A percentile compares a stretch with the other conserved stretches of the same genome.
Evolutionary conservation across 2,113 vertebrate species (phyloP).

Genomic region (Chunga burmeisteri): DNA sequence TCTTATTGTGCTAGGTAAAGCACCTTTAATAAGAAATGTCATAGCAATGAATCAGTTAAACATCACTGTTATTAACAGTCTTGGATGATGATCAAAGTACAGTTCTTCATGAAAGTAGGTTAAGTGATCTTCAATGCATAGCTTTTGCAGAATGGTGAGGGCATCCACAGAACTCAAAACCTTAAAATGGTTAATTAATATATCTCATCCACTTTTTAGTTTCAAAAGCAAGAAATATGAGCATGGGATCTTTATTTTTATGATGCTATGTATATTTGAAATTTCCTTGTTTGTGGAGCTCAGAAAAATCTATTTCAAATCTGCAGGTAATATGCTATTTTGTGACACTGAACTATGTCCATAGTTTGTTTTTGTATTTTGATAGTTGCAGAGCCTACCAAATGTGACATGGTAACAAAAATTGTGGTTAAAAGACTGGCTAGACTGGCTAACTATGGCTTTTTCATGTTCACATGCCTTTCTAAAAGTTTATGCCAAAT

Average conservation of each 20-base stretch:
- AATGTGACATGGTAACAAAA: neutral
- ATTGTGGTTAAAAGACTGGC: neutral
- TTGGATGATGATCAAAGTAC: neutral
- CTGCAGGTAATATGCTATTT: neutral
- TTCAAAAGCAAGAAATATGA: conserved; percentile 26
- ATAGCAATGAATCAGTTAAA: neutral
- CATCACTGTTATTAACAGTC: neutral
- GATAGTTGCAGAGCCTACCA: neutral
- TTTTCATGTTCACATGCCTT: neutral
- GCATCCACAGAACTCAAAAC: conserved; percentile 3
- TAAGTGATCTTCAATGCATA: neutral
- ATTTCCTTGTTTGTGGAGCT: neutral
- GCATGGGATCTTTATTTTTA: neutral
- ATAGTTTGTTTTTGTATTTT: neutral
- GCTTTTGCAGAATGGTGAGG: conserved; percentile 44
- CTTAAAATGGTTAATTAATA: conserved; percentile 21
- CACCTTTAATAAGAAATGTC: neutral
- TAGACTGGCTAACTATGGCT: neutral
- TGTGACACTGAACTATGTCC: neutral
- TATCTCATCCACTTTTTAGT: conserved; percentile 7
- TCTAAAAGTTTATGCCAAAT: neutral
- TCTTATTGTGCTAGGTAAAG: neutral
- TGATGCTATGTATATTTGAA: neutral
- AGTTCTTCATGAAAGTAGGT: neutral
- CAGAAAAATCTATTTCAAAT: neutral